Conservation (phyloP, 2,888 invertebrate genomes). For the Plutella xylostella region DNA sequence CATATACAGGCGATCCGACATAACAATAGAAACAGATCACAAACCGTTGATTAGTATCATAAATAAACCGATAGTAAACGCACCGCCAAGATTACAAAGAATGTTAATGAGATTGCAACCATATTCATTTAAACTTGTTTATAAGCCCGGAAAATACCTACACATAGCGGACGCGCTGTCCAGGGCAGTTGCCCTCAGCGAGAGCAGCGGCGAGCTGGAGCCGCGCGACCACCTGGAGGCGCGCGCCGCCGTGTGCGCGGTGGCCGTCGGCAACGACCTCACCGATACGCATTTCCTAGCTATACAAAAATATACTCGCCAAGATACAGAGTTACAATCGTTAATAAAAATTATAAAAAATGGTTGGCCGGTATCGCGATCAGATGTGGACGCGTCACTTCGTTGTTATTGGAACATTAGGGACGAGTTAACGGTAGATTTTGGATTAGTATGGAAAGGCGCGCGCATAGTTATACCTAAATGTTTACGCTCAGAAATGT, state of each 20-base stretch:
- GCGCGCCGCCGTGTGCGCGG: constrained; percentile 7
- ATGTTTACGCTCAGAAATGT: constrained; percentile 14
- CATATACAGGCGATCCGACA: constrained; percentile 10
- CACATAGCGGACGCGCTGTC: background rate
- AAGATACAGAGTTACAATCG: constrained; percentile 4
- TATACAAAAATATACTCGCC: constrained; percentile 3
- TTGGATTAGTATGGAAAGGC: constrained; percentile 9
- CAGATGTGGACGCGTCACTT: background rate
- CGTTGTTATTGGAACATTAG: background rate
- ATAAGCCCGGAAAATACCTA: background rate
- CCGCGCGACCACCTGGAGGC: constrained; percentile 1
- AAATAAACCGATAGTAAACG: constrained; percentile 12
- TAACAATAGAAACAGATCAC: constrained; percentile 6
- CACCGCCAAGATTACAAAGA: constrained; percentile 14
- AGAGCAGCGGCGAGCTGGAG: background rate
- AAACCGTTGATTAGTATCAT: constrained; percentile 14
- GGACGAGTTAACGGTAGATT: background rate
- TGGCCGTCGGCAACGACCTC: constrained; percentile 3
- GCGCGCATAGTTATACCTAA: constrained; percentile 8
- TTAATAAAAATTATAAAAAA: constrained; percentile 1
- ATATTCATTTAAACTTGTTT: constrained; percentile 4
- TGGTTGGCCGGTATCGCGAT: constrained; percentile 7
- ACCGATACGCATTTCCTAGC: constrained; percentile 6
- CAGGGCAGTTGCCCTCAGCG: background rate
- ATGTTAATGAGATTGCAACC: constrained; percentile 15